Evolutionary conservation across 2,797 vertebrate genomes (phyloP).

Genomic region (Ateles fusciceps): DNA sequence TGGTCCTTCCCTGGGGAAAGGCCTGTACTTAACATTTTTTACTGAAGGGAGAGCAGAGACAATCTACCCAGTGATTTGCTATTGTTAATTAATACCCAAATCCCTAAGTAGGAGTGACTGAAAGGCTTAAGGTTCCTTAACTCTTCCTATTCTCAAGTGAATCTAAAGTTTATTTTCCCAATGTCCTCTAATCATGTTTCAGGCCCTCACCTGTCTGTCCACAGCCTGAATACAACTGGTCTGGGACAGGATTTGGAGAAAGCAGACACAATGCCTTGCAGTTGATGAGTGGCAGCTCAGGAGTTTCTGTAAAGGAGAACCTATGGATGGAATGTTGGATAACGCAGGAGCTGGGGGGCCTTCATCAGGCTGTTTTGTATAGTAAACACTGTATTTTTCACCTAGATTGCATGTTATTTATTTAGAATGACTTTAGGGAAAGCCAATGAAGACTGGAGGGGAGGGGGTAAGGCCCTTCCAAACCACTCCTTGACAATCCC

Average conservation of each 20-base stretch:
- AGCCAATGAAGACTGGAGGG: not conserved
- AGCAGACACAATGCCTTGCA: not conserved
- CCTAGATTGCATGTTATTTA: not conserved
- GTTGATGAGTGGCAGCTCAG: not conserved
- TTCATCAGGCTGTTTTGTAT: not conserved
- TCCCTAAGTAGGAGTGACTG: not conserved
- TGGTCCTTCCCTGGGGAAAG: slow-evolving; percentile 69
- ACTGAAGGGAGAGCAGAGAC: slow-evolving; percentile 64
- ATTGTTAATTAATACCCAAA: slow-evolving; percentile 76
- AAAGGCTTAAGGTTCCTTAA: slow-evolving; percentile 53
- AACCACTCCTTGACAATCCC: not conserved
- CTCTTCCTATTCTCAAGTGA: slow-evolving; percentile 32
- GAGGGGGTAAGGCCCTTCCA: not conserved
- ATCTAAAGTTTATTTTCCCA: not conserved
- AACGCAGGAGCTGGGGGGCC: not conserved
- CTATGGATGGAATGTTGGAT: not conserved
- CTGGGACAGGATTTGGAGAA: not conserved
- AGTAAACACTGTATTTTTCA: not conserved
- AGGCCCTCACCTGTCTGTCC: not conserved
- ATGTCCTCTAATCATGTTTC: not conserved
- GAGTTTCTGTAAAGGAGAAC: not conserved
- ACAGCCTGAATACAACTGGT: not conserved
- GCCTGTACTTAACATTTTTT: slow-evolving; percentile 59
- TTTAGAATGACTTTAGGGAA: not conserved
- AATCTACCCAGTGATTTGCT: slow-evolving; percentile 45